phyloP scores from a whole-genome alignment of 2,797 vertebrate species.

The Cercopithecus mitis region DNA sequence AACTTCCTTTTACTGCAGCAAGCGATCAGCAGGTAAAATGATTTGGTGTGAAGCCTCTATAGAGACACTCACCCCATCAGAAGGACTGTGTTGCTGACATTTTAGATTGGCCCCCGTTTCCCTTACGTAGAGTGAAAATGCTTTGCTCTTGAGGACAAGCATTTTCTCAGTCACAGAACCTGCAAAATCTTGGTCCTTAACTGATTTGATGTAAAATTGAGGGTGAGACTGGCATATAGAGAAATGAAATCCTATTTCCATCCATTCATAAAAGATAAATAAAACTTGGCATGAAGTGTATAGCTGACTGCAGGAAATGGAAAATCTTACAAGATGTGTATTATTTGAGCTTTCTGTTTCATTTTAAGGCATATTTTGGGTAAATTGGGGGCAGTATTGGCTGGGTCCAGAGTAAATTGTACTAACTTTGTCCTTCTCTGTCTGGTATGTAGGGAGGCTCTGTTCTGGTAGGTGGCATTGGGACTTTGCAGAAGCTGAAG shows the following conservation, averaged over 20 bases:
- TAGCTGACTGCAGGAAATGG: not conserved
- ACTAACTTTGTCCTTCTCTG: not conserved
- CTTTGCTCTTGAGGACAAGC: not conserved
- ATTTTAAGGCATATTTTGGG: conserved; percentile 60
- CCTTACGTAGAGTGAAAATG: not conserved
- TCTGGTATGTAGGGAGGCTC: not conserved
- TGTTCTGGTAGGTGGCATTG: not conserved
- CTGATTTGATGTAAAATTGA: not conserved
- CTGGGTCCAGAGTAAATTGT: not conserved
- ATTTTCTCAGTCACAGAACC: not conserved
- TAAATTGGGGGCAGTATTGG: conserved; percentile 30
- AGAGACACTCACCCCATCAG: not conserved
- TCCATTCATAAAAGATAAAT: not conserved
- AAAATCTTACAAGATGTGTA: not conserved
- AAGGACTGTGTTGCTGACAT: not conserved
- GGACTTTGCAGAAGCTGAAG: not conserved
- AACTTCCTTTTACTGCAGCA: not conserved
- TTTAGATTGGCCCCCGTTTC: not conserved
- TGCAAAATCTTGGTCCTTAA: not conserved
- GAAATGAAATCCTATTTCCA: not conserved
- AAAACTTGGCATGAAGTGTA: not conserved
- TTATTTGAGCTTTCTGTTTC: not conserved
- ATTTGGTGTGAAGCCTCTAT: not conserved
- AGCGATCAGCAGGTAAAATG: not conserved
- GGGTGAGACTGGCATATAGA: not conserved